A percentile compares a stretch with the other conserved stretches of the same genome.
These are phyloP conservation scores for Micromys minutus DNA, from an alignment of 2,113 vertebrate genomes.

Conservation along the genomic window DNA sequence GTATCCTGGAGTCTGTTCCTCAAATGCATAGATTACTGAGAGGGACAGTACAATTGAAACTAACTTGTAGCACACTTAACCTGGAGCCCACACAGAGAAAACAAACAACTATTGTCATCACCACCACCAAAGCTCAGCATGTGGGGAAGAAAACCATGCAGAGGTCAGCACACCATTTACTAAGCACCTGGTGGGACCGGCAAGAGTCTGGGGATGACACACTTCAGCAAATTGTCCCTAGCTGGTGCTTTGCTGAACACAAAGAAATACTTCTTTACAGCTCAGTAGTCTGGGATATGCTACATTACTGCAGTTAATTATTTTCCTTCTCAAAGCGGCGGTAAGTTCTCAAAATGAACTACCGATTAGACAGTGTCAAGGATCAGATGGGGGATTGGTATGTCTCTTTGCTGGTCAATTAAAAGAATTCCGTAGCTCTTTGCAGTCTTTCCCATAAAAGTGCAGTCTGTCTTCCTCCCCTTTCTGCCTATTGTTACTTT, in stretches of 20 bases:
- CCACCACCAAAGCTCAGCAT: neutral
- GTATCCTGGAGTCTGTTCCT: neutral
- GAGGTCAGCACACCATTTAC: neutral
- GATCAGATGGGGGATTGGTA: neutral
- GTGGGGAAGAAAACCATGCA: neutral
- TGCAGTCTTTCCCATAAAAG: neutral
- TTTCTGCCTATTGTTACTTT: neutral
- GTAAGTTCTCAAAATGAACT: neutral
- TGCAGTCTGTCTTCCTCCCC: neutral
- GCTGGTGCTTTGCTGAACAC: neutral
- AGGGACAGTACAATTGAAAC: neutral
- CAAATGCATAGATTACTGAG: neutral
- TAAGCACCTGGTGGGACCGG: neutral
- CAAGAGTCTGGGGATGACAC: neutral
- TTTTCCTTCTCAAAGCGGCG: neutral
- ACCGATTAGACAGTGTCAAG: neutral
- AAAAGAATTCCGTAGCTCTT: constrained; percentile 15
- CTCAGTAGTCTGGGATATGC: neutral
- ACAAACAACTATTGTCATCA: neutral
- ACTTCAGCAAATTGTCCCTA: neutral
- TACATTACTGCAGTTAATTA: neutral
- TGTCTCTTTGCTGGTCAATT: neutral
- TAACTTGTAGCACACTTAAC: neutral
- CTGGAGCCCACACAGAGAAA: neutral
- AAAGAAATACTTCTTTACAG: neutral